Base-by-base conservation (phyloP, 2,888 invertebrate species). In the Drosophila pseudotakahashii region DNA sequence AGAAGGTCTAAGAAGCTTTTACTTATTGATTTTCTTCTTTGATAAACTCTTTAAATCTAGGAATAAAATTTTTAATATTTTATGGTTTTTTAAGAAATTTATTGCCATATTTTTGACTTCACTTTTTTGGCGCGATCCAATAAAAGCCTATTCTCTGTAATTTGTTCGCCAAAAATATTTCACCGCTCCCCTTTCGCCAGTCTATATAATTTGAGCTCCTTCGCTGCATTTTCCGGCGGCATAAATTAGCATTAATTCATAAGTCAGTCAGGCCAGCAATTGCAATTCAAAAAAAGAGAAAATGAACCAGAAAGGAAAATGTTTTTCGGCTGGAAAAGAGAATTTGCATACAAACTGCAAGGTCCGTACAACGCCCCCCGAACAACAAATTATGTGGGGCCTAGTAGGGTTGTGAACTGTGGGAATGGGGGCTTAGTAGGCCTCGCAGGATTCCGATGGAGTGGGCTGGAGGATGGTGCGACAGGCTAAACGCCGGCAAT, bases 181-280 rank as follows among this genome's bases (percentile, higher is more conserved):
- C 47, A 30, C 11, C 60, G 32, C 30, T 48, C 32, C 14, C 32
- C 41, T 11, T 11, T 36, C 19, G 45, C n/a, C 70, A 58, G 73
- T 62, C 44, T 47, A 30, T 67, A 73, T 72, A 72, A 73, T 71
- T 71, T 57, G 42, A 14, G 73, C 47, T 64, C 39, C 64, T 63
- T 23, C 58, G 57, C 77, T 73, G 75, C 75, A 75, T 73, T 76
- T 81, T 76, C 64, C 67, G 66, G 42, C 59, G 67, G 77, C 81
- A 80, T 80, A 80, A 81, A 81, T 80, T 80, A 79, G 68, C 79
- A 80, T 79, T 72, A 73, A 76, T 79, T 77, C 77, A 80, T 78
- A 78, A 78, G 72, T 66, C 66, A 61, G 54, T 52, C n/a, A 30
- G 70, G 34, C 16, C 69, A 37, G 36, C 57, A 50, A 68, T 54